Conservation (phyloP, 1,140 invertebrate genomes). For the Steinernema feltiae region DNA sequence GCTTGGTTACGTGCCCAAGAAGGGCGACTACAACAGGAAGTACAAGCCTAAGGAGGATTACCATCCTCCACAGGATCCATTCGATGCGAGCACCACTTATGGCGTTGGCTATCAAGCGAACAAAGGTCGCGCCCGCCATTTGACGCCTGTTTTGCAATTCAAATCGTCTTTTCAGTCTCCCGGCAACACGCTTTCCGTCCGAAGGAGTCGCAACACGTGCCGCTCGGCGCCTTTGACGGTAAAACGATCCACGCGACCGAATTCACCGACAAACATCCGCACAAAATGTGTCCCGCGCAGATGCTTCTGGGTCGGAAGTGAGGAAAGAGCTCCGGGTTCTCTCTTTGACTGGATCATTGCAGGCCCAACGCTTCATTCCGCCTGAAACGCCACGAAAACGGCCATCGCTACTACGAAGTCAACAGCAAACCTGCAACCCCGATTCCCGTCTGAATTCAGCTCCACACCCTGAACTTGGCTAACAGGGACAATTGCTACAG, state of each 20-base stretch:
- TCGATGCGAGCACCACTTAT: background rate
- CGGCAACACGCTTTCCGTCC: background rate
- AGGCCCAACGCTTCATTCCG: no score
- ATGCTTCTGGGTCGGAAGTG: background rate
- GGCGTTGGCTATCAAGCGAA: background rate
- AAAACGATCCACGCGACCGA: background rate
- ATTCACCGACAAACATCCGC: background rate
- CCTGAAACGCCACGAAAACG: no score
- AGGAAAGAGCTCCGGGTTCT: no score
- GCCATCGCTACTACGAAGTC: no score
- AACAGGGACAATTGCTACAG: no score
- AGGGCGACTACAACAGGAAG: background rate
- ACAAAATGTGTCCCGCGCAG: background rate
- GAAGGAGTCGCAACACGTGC: background rate
- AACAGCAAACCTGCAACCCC: no score
- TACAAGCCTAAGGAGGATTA: background rate
- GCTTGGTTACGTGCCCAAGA: background rate
- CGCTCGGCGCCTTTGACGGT: background rate
- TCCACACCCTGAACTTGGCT: no score
- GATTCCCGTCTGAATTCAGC: no score
- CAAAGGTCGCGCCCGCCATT: no score
- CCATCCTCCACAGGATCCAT: background rate
- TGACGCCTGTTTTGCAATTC: background rate
- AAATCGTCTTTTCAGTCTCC: background rate
- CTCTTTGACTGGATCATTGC: no score